These are phyloP conservation scores for Zeuzera pyrina DNA, from an alignment of 2,888 invertebrate species.

Conservation along the genomic window DNA sequence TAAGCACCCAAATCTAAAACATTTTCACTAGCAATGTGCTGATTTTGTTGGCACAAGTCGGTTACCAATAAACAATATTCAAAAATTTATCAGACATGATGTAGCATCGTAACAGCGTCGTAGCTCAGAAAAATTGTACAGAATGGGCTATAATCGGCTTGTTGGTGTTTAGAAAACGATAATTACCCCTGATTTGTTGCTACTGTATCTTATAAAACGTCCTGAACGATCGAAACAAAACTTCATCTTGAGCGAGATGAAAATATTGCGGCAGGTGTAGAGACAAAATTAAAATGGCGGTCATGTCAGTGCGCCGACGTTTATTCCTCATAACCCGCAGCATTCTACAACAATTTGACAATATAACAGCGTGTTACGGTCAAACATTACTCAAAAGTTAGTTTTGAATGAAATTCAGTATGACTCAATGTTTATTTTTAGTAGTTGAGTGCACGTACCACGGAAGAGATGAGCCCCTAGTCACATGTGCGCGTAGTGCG, in stretches of 20 bases:
- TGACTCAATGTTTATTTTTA: constrained; percentile 28
- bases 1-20: too few species aligned
- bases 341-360: constrained; percentile 42
- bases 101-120: constrained; percentile 35
- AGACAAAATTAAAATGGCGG: constrained; percentile 50
- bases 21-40: too few species aligned
- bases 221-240: constrained; percentile 39
- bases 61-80: constrained; percentile 41
- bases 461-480: constrained; percentile 16
- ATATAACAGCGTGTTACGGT: constrained; percentile 31
- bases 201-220: constrained; percentile 58
- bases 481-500: constrained; percentile 46
- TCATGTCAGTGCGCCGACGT: constrained; percentile 38
- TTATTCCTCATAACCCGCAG: constrained; percentile 42
- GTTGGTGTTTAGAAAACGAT: constrained; percentile 61
- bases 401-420: constrained; percentile 35
- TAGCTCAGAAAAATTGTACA: constrained; percentile 59
- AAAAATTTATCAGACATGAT: constrained; percentile 34
- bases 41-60: too few species aligned
- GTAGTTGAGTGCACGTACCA: constrained; percentile 11
- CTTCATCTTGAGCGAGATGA: constrained; percentile 45
- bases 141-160: constrained; percentile 64
- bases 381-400: constrained; percentile 27
- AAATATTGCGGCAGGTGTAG: constrained; percentile 49
- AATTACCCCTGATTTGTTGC: constrained; percentile 59